Percentiles rank a stretch among this genome's conserved stretches.
phyloP scores from a whole-genome alignment of 2,797 vertebrate genomes.

The Heteromormyrus szaboi region DNA sequence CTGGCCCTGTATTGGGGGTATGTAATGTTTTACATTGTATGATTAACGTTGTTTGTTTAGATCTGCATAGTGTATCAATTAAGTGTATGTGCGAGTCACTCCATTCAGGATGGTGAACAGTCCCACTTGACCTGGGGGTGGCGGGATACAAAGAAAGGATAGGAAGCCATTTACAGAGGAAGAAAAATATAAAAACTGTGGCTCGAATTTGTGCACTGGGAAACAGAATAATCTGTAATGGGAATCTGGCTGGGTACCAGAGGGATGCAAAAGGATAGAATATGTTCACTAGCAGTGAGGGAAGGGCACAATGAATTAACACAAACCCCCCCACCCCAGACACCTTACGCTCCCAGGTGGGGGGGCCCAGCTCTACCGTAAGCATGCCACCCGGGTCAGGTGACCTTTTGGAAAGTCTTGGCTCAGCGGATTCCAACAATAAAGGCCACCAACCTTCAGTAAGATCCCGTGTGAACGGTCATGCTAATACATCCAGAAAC shows the following conservation, averaged over 20 bases:
- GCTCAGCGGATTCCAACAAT: not conserved
- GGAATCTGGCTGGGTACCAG: not conserved
- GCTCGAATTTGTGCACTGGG: not conserved
- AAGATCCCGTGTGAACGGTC: not conserved
- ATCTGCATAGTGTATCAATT: not conserved
- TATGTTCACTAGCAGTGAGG: not conserved
- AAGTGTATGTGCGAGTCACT: not conserved
- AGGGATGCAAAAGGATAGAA: not conserved
- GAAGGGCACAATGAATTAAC: not conserved
- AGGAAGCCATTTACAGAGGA: not conserved
- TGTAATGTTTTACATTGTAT: not conserved
- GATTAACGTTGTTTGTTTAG: not conserved
- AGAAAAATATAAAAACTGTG: not conserved
- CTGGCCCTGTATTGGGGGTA: not conserved
- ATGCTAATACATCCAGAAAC: not conserved
- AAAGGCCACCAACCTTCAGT: not conserved
- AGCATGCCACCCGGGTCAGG: not conserved
- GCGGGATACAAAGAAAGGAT: not conserved
- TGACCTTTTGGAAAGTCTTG: not conserved
- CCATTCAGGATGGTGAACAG: not conserved
- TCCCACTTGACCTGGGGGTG: not conserved
- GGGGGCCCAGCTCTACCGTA: not conserved
- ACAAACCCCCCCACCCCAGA: not conserved
- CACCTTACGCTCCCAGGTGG: not conserved
- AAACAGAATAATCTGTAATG: not conserved